Evolutionary conservation across 2,888 invertebrate genomes (phyloP), one percentile per base, ranked within the genome.

Genomic region (Epiblema foenella): DNA sequence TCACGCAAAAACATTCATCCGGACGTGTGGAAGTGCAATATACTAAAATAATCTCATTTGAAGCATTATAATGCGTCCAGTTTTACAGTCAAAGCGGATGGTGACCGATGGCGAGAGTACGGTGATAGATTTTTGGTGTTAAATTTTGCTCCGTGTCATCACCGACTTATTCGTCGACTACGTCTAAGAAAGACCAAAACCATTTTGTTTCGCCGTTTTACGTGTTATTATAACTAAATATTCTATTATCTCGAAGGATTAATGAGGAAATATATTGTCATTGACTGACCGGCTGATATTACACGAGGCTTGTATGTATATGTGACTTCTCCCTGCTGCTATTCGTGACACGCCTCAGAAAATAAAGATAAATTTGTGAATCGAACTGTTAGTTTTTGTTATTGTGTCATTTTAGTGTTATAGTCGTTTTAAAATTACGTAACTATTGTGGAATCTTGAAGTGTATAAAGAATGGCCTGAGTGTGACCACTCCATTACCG

Each of bases 211-310:
- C 83, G 86, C 81, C 83, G 85, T 86, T 89, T 88, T 87, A 83
- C 84, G 89, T 88, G 88, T 85, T 88, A 82, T 80, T 85, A 85
- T 81, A 80, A 83, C 78, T 82, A 83, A 90, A 89, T 88, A 82
- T 85, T 84, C 76, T 81, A 85, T 85, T 87, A 87, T 86, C 84
- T 87, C 81, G 81, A 83, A 85, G 84, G 90, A 89, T 90, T 89
- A 87, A 85, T 88, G 84, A 81, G 83, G 89, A 91, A 91, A 91
- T 91, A 89, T 85, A 93, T 93, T 93, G 93, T 93, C 93, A 93
- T 92, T 93, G 93, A 92, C 90, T 90, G 93, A 93, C 93, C 93
- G 93, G 93, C 93, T 93, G 93, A 93, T 93, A 93, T 93, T 93
- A 93, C 93, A 93, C 93, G 92, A 93, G 93, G 93, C 93, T 93